Base-by-base conservation (phyloP, 2,888 invertebrate species). In the Aethes cnicana region DNA sequence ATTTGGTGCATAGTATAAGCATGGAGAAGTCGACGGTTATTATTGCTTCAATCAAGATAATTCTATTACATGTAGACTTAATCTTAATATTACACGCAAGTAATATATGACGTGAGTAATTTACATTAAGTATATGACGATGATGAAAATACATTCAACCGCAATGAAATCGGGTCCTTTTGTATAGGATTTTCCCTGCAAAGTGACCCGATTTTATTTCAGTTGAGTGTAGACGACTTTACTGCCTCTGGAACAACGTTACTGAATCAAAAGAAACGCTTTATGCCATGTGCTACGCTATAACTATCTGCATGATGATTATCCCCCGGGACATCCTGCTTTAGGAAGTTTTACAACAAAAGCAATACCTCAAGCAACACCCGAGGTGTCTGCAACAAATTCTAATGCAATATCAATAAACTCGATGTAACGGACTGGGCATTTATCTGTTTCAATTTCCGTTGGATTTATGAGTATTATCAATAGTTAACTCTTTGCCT, bases 71-170 rank as follows among this genome's bases (percentile, higher is more conserved):
- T n/a, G n/a, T n/a, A 36, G 44, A 52, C 20, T 52, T 46, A 52
- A 32, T n/a, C n/a, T n/a, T n/a, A n/a, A n/a, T n/a, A 37, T 32
- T 39, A 46, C 52, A 52, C 52, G 52, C 46, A 46, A 44, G 20
- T 39, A n/a, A n/a, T n/a, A n/a, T n/a, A n/a, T n/a, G n/a, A n/a
- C n/a, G n/a, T n/a, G n/a, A n/a, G n/a, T n/a, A n/a, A n/a, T n/a
- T n/a, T n/a, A n/a, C n/a, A n/a, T n/a, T n/a, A n/a, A n/a, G n/a
- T n/a, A n/a, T n/a, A n/a, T n/a, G n/a, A n/a, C n/a, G n/a, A n/a
- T n/a, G n/a, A n/a, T n/a, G n/a, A n/a, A n/a, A n/a, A n/a, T n/a
- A n/a, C n/a, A n/a, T n/a, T n/a, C n/a, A n/a, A n/a, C n/a, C n/a
- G n/a, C n/a, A n/a, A n/a, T n/a, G n/a, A n/a, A n/a, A n/a, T n/a